phyloP scores from a whole-genome alignment of 2,797 vertebrate species.

The Geotrypetes seraphini region DNA sequence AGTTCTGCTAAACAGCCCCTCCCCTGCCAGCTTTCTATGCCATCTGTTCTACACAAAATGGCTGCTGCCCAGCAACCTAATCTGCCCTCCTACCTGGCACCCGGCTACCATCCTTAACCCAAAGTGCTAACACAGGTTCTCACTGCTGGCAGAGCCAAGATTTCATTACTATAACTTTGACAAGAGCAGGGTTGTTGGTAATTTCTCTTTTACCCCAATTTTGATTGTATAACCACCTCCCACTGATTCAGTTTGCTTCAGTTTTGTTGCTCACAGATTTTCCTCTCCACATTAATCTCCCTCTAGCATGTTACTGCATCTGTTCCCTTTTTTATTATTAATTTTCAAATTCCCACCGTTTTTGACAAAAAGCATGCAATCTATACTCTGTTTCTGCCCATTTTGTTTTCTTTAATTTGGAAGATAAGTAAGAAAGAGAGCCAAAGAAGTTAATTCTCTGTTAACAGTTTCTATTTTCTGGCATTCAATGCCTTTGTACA shows the following conservation, averaged over 20 bases:
- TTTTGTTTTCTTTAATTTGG: slow-evolving; percentile 74
- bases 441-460: slow-evolving; percentile 69
- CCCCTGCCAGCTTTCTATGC: slow-evolving; percentile 78
- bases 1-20: slow-evolving; percentile 99
- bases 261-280: slow-evolving; percentile 98
- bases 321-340: slow-evolving; percentile 91
- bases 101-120: slow-evolving; percentile 73
- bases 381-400: slow-evolving; percentile 68
- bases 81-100: slow-evolving; percentile 84
- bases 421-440: slow-evolving; percentile 61
- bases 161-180: slow-evolving; percentile 89
- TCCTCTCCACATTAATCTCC: slow-evolving; percentile 87
- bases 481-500: slow-evolving; percentile 57
- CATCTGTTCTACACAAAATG: slow-evolving; percentile 90
- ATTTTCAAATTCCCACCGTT: slow-evolving; percentile 83
- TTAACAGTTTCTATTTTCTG: slow-evolving; percentile 70
- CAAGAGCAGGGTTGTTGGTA: slow-evolving; percentile 80
- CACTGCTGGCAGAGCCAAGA: slow-evolving; percentile 70
- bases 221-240: slow-evolving; percentile 97
- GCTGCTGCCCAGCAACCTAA: slow-evolving; percentile 87
- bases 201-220: slow-evolving; percentile 93
- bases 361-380: slow-evolving; percentile 72
- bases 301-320: slow-evolving; percentile 98
- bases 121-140: slow-evolving; percentile 81
- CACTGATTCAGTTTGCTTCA: slow-evolving; percentile 95